Evolutionary conservation across 2,797 vertebrate species (phyloP).

Genomic region (Catamblyrhynchus diadema): DNA sequence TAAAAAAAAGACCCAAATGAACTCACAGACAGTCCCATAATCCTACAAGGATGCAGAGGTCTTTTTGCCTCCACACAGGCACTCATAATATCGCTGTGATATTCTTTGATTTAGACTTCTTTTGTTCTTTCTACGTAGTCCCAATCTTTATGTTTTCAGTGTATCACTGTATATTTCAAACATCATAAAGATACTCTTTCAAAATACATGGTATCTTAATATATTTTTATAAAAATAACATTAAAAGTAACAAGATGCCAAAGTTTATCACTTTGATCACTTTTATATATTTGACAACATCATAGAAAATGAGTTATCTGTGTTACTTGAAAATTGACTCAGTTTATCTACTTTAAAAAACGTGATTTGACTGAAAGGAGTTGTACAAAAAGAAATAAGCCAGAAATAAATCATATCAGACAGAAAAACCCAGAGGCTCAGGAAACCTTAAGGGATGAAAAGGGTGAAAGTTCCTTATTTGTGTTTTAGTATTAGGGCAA

Average conservation of each 20-base stretch:
- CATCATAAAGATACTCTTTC: not conserved
- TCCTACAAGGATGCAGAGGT: not conserved
- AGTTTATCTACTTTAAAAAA: not conserved
- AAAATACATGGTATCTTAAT: not conserved
- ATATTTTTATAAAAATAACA: not conserved
- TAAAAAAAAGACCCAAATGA: fast-evolving
- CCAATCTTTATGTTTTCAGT: not conserved
- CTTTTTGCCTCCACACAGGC: not conserved
- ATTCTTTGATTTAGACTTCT: not conserved
- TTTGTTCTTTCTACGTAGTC: not conserved
- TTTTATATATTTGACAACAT: not conserved
- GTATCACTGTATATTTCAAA: not conserved
- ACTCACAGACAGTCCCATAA: not conserved
- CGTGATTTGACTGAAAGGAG: not conserved
- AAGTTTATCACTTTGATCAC: not conserved
- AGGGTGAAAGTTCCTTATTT: not conserved
- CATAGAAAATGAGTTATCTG: not conserved
- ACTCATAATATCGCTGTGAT: not conserved
- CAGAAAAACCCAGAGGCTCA: not conserved
- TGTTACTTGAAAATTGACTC: not conserved
- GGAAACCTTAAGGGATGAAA: not conserved
- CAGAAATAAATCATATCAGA: not conserved
- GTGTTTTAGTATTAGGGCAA: not conserved
- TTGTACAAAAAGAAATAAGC: not conserved
- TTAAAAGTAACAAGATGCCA: not conserved